A percentile compares a stretch with the other conserved stretches of the same genome.
Conservation (phyloP, 2,797 vertebrate species). For the Macroramphosus scolopax region DNA sequence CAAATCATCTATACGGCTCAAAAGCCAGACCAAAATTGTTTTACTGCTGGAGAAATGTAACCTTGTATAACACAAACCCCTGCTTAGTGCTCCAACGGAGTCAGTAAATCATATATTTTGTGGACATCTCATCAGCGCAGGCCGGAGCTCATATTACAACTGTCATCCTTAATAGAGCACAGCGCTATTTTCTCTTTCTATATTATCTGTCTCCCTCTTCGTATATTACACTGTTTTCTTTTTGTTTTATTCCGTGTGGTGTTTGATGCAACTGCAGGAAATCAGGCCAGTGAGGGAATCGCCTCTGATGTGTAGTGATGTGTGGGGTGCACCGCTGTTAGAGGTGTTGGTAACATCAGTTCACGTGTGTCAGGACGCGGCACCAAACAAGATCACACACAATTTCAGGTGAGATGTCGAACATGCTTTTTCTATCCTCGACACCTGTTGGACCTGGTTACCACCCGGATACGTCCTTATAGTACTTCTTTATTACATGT, state of each 20-base stretch:
- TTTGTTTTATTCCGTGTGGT: conserved; percentile 11
- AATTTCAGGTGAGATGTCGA: neutral
- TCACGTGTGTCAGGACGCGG: conserved; percentile 22
- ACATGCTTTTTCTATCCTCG: neutral
- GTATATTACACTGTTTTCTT: conserved; percentile 14
- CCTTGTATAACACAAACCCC: conserved; percentile 35
- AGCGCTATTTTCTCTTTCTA: conserved; percentile 24
- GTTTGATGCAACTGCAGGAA: conserved; percentile 2
- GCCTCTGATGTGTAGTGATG: conserved; percentile 10
- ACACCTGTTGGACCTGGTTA: no score
- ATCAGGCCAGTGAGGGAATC: conserved; percentile 9
- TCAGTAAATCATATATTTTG: conserved; percentile 39
- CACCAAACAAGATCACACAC: conserved; percentile 3
- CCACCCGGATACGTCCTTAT: no score
- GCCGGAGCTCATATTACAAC: conserved; percentile 38
- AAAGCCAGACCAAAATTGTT: conserved; percentile 16
- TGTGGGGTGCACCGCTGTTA: no score
- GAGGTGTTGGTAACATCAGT: conserved; percentile 29
- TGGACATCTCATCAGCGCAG: conserved; percentile 41
- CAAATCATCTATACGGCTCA: conserved; percentile 27
- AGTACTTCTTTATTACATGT: neutral
- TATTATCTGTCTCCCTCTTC: conserved; percentile 31
- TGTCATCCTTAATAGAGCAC: conserved; percentile 44
- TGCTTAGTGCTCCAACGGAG: conserved; percentile 1
- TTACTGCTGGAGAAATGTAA: conserved; percentile 38